Base-by-base conservation (phyloP, 2,888 invertebrate genomes). In the Mesorhabditis belari region DNA sequence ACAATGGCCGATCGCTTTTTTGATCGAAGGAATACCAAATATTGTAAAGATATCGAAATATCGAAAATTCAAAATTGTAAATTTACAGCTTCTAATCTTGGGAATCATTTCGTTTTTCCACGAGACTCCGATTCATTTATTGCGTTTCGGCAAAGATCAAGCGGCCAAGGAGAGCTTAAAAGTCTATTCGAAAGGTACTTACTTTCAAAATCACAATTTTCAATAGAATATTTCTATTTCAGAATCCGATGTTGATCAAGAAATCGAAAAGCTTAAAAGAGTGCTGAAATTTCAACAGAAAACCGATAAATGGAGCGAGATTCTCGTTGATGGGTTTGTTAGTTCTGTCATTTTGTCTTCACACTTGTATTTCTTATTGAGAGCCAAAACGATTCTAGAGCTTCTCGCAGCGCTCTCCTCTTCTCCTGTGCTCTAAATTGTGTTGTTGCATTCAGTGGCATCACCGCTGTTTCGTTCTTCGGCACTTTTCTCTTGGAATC, bases 391-490 rank as follows among this genome's bases (percentile, higher is more conserved):
- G 2, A n/a, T 27, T 55, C 55, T 17, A 3, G 19, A 9, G 28
- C 49, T 23, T 54, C 23, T 24, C 23, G 5, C 54, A 54, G 23
- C n/a, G 23, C 9, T 23, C 23, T 9, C n/a, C 6, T 54, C 5
- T n/a, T 25, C 25, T 26, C 35, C 29, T 21, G 12, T n/a, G n/a
- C 35, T 56, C 6, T n/a, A 56, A 27, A 12, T 29, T 21, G 27
- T 27, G n/a, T 5, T 19, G 29, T 56, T 29, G 29, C 29, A 9
- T 75, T 65, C 63, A 71, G 70, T 44, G 76, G 77, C 2, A 73
- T 77, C 51, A 64, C 66, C n/a, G 76, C 77, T 1, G 68, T 72
- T 17, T 72, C 73, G 5, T 77, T 77, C 62, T 77, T 77, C 60
- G 77, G 77, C 6, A 75, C 76, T 0, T 70, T 71, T 50, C 58